Base-by-base conservation (phyloP, 1,140 invertebrate genomes). In the Chymomyza costata region DNA sequence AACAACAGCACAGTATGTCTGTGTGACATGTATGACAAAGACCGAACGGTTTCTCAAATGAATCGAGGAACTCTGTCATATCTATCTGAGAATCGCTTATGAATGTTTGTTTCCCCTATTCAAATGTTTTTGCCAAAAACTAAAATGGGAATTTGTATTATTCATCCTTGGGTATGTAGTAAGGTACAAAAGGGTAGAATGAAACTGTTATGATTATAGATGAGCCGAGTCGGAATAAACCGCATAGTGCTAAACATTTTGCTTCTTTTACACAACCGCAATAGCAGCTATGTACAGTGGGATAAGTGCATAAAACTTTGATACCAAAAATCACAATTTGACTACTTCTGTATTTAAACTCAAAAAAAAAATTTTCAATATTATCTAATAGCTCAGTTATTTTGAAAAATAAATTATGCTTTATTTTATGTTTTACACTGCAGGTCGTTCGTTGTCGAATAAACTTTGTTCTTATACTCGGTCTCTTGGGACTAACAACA, bases 231-330 rank as follows among this genome's bases (percentile, higher is more conserved):
- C 32, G 6, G 6, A 3, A 19, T 6, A 17, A 39, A 57, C 73
- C 73, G 68, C 73, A 78, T 64, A 50, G 64, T 68, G 60, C 73
- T 64, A 65, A 68, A 73, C 67, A 73, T 80, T 80, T 80, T 68
- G 73, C 64, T 80, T 81, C 73, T 68, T 49, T 80, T 55, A 51
- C 21, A 73, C 71, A 80, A 80, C 81, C 81, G 73, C 54, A 80
- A 80, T 80, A 80, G 73, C 54, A 60, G 28, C 16, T 41, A 10
- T 11, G n/a, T 40, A 80, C 73, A 52, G 67, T 80, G 73, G 41
- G 5, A 2, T 28, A 2, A 64, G 50, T 0, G 21, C 2, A 14
- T n/a, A n/a, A n/a, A n/a, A 31, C 1, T n/a, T 38, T 6, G 6
- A 16, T n/a, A 5, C 8, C 16, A 2, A 1, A 28, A 21, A 18